Conservation (phyloP, 1,140 invertebrate genomes). For the Tribolium castaneum region DNA sequence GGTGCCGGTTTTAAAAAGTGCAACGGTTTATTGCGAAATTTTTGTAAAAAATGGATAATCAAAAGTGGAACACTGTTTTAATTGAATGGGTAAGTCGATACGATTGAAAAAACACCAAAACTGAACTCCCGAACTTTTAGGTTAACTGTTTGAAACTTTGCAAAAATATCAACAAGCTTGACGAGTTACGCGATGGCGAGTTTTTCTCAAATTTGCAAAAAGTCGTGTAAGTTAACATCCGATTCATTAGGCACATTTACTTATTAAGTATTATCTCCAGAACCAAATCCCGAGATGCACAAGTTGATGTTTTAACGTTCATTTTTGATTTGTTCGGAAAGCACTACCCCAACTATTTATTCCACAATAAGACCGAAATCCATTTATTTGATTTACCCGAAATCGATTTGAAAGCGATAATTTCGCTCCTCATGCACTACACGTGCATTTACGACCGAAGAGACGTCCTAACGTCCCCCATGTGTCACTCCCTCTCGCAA, state of each 20-base stretch:
- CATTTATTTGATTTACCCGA: conserved; percentile 51
- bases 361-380: conserved; percentile 49
- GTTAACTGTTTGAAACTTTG: conserved; percentile 60
- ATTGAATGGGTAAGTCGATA: conserved; percentile 58
- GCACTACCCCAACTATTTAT: conserved; percentile 55
- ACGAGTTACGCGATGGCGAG: conserved; percentile 53
- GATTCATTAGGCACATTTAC: background rate
- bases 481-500: conserved; percentile 54
- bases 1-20: background rate
- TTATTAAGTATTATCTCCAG: background rate
- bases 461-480: conserved; percentile 54
- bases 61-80: conserved; percentile 57
- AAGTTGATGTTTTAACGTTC: conserved; percentile 48
- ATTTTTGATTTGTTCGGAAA: conserved; percentile 53
- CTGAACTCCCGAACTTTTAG: conserved; percentile 48
- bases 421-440: conserved; percentile 60
- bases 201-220: conserved; percentile 56
- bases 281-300: background rate
- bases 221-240: conserved; percentile 55
- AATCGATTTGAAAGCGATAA: conserved; percentile 52
- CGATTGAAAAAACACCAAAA: background rate
- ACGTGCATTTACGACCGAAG: conserved; percentile 57
- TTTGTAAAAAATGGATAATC: conserved; percentile 49
- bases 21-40: conserved; percentile 21
- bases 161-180: conserved; percentile 52